Evolutionary conservation across 1,140 invertebrate genomes (phyloP), one percentile per base, ranked within the genome.

Genomic region (Capitella teleta): DNA sequence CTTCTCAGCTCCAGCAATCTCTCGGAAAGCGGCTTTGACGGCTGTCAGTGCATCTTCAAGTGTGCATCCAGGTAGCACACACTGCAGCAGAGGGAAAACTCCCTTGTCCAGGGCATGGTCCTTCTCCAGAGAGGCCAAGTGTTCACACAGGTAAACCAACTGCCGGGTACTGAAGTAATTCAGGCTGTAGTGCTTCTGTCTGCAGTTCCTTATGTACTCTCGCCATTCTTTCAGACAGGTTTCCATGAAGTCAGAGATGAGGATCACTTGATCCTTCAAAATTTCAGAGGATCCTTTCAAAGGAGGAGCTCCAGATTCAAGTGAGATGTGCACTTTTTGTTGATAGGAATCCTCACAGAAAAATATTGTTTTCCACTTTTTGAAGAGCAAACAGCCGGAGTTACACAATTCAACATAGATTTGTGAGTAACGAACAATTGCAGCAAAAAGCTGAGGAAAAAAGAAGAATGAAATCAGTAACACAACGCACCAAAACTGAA

Each of bases 391-490:
- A 55, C 59, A 64, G 18, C 66, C 66, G 44, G 55, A 57, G 10
- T 51, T 45, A 47, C 56, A 55, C 23, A 68, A 45, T 40, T 61
- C 60, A 3, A 63, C 51, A 40, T 60, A 68, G 8, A 60, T 55
- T 41, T 57, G 61, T 2, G 55, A 58, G 6, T 67, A 51, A 12
- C 62, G 47, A 16, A 59, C 59, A 5, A 64, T 50, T 25, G 56
- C 56, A 52, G 66, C 64, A 47, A 66, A 61, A 44, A 64, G 52
- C 66, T 66, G n/a, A n/a, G n/a, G n/a, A n/a, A n/a, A n/a, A n/a
- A n/a, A n/a, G n/a, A n/a, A n/a, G n/a, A n/a, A n/a, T n/a, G n/a
- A n/a, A n/a, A n/a, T n/a, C n/a, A n/a, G n/a, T n/a, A n/a, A n/a
- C n/a, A n/a, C n/a, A n/a, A n/a, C n/a, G n/a, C n/a, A n/a, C n/a